A percentile compares a stretch with the other conserved stretches of the same genome.
Conservation (phyloP, 1,140 invertebrate genomes). For the Pseudomyrmex dendroicus region DNA sequence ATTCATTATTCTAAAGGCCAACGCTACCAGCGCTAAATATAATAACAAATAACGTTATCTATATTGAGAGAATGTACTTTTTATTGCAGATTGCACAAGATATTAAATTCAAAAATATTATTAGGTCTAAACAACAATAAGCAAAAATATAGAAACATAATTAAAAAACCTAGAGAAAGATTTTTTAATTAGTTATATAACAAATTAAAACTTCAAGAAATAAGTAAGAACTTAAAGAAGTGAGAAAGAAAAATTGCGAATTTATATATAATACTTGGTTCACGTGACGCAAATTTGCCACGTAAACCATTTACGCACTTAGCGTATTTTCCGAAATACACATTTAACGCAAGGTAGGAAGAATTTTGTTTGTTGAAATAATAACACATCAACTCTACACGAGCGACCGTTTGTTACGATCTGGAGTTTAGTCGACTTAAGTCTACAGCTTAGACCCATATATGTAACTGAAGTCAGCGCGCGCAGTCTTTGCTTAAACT, state of each 20-base stretch:
- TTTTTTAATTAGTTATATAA: too few species aligned
- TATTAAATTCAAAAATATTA: slow-evolving; percentile 15
- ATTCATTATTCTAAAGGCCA: slow-evolving; percentile 53
- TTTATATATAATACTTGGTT: too few species aligned
- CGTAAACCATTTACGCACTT: not conserved
- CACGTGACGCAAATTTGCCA: too few species aligned
- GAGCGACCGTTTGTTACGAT: slow-evolving; percentile 14
- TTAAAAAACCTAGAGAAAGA: too few species aligned
- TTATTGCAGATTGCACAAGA: not conserved
- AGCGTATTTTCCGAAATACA: not conserved
- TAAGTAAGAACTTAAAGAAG: too few species aligned
- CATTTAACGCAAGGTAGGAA: not conserved
- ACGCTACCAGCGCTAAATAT: slow-evolving; percentile 21
- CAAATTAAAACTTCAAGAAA: too few species aligned
- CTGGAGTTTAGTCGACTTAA: slow-evolving; percentile 23
- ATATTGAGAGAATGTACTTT: not conserved
- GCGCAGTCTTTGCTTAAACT: slow-evolving; percentile 34
- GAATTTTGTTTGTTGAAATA: slow-evolving; percentile 16
- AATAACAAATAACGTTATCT: slow-evolving; percentile 55
- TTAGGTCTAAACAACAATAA: not conserved
- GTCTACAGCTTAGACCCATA: slow-evolving; percentile 25
- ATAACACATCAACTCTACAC: not conserved
- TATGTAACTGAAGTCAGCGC: slow-evolving; percentile 6
- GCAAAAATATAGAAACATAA: too few species aligned
- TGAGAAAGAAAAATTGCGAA: too few species aligned